Percentiles rank a stretch among this genome's conserved stretches.
phyloP scores from a whole-genome alignment of 1,140 invertebrate species.

The Lordiphosa clarofinis region DNA sequence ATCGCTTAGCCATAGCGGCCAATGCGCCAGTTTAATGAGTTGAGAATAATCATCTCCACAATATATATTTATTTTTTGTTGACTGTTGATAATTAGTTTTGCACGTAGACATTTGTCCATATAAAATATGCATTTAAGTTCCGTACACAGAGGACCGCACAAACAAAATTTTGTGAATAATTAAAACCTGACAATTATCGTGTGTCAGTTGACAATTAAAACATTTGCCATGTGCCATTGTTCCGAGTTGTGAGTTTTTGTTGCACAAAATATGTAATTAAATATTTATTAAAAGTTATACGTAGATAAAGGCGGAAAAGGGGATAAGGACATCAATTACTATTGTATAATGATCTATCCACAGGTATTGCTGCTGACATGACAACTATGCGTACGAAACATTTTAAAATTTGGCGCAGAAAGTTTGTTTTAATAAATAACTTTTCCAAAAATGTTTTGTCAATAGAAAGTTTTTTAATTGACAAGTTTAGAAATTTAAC shows the following conservation, averaged over 20 bases:
- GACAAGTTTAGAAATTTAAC: no score
- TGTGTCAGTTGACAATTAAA: slow-evolving; percentile 55
- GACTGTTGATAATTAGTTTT: slow-evolving; percentile 61
- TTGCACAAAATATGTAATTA: no score
- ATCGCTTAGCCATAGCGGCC: not conserved
- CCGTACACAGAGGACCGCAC: slow-evolving; percentile 37
- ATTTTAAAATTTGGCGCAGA: no score
- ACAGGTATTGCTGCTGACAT: no score
- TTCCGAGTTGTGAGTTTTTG: slow-evolving; percentile 11
- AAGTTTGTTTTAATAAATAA: no score
- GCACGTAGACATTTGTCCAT: slow-evolving; percentile 38
- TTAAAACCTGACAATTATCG: slow-evolving; percentile 59
- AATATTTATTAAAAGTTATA: no score
- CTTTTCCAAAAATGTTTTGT: no score
- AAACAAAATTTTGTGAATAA: slow-evolving; percentile 55
- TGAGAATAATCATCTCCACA: slow-evolving; percentile 1
- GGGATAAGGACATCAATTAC: no score
- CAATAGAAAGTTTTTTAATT: no score
- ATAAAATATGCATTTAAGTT: slow-evolving; percentile 54
- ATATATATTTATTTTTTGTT: slow-evolving; percentile 14
- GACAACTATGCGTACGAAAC: no score
- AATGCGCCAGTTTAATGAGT: slow-evolving; percentile 10
- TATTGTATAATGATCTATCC: no score
- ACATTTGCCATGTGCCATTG: slow-evolving; percentile 33
- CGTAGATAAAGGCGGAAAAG: no score